Percentiles rank a stretch among this genome's conserved stretches.
Evolutionary conservation across 2,113 vertebrate species (phyloP).

Genomic region (Numida meleagris): DNA sequence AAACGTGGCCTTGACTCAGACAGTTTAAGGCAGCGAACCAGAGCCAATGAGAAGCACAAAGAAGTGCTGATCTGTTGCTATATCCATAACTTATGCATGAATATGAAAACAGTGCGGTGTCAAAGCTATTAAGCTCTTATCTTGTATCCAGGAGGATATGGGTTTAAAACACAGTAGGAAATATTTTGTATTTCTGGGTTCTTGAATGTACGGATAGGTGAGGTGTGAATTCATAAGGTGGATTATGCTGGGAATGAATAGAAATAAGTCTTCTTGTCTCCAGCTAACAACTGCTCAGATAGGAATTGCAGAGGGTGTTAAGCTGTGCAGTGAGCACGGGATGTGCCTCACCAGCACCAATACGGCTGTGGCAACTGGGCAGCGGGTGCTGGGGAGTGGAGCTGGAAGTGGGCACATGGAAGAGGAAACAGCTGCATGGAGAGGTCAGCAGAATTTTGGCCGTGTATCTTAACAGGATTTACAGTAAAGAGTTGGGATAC

Average conservation of each 20-base stretch:
- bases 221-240: constrained; percentile 53
- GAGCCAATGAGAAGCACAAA: constrained; percentile 73
- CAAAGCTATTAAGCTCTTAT: constrained; percentile 56
- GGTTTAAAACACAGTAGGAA: constrained; percentile 53
- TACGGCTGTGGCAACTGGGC: neutral
- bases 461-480: neutral
- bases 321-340: neutral
- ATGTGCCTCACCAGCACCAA: neutral
- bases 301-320: constrained; percentile 30
- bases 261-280: constrained; percentile 50
- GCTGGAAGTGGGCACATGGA: neutral
- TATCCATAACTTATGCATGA: constrained; percentile 64
- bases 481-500: neutral
- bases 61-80: constrained; percentile 67
- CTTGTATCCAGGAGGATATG: constrained; percentile 47
- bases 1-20: constrained; percentile 75
- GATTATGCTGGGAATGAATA: constrained; percentile 42
- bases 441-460: neutral
- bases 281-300: constrained; percentile 29
- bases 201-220: neutral
- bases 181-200: constrained; percentile 36
- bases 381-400: neutral
- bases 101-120: constrained; percentile 47
- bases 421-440: neutral
- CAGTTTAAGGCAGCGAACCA: constrained; percentile 61